Conservation (phyloP, 2,797 vertebrate genomes). For the Masticophis lateralis region DNA sequence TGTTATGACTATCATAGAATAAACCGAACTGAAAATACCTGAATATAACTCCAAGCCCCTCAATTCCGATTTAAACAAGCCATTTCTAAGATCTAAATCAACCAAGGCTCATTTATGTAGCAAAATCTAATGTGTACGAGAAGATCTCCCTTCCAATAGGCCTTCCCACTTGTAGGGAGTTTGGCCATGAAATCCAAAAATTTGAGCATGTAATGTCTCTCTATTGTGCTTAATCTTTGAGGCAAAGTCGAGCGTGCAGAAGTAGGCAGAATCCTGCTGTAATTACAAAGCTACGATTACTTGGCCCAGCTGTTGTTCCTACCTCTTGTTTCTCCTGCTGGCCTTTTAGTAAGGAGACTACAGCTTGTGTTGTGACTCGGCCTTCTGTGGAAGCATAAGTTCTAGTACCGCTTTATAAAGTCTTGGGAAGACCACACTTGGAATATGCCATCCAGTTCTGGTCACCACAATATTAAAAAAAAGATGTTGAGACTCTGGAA, state of each 20-base stretch:
- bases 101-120: slow-evolving; percentile 16
- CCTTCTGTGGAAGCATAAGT: neutral
- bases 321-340: neutral
- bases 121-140: neutral
- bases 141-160: slow-evolving; percentile 4
- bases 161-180: slow-evolving; percentile 41
- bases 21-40: neutral
- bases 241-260: slow-evolving; percentile 31
- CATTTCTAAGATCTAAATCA: slow-evolving; percentile 27
- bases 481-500: neutral
- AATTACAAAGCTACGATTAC: slow-evolving; percentile 38
- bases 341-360: neutral
- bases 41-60: neutral
- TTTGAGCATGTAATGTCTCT: slow-evolving; percentile 59
- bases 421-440: neutral
- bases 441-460: neutral
- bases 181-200: slow-evolving; percentile 42
- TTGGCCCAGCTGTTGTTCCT: slow-evolving; percentile 57
- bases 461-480: neutral
- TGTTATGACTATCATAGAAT: neutral
- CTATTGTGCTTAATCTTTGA: slow-evolving; percentile 51
- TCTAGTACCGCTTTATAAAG: neutral
- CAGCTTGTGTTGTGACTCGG: slow-evolving; percentile 37
- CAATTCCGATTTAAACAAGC: fast-evolving
- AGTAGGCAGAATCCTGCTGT: slow-evolving; percentile 18